These are phyloP conservation scores for Phyllotreta striolata DNA, from an alignment of 2,888 invertebrate species.

Conservation along the genomic window DNA sequence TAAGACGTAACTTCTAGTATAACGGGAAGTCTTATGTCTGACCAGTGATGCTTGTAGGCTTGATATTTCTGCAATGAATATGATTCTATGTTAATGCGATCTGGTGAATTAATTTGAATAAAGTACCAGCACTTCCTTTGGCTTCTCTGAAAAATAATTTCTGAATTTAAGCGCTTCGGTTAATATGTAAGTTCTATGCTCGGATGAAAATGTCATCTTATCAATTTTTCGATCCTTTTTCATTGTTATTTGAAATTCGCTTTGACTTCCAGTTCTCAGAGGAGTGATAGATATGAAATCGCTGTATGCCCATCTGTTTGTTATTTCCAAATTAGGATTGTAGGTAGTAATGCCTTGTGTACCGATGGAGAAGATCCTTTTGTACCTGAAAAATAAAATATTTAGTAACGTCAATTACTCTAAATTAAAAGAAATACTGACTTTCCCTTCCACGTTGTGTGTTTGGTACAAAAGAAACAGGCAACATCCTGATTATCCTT, in stretches of 20 bases:
- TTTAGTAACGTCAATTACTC: conserved; percentile 2
- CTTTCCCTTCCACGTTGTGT: conserved; percentile 99
- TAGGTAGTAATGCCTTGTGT: conserved; percentile 96
- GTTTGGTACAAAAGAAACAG: conserved; percentile 96
- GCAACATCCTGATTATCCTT: conserved; percentile 96
- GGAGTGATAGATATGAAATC: conserved; percentile 55
- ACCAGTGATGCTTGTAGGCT: conserved; percentile 97
- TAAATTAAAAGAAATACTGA: conserved; percentile 61
- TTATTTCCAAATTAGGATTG: conserved; percentile 91
- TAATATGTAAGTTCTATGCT: conserved; percentile 90
- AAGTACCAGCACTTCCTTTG: conserved; percentile 75
- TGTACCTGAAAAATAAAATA: conserved; percentile 73
- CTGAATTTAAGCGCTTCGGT: conserved; percentile 88
- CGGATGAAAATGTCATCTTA: conserved; percentile 95
- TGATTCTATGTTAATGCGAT: not conserved
- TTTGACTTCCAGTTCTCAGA: conserved; percentile 63
- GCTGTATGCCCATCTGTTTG: conserved; percentile 86
- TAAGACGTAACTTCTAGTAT: conserved; percentile 92
- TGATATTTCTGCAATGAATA: conserved; percentile 66
- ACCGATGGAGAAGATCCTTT: conserved; percentile 96
- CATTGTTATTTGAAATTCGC: conserved; percentile 83
- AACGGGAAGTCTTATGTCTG: conserved; percentile 87
- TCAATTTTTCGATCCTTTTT: conserved; percentile 91
- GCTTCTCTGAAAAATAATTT: conserved; percentile 81
- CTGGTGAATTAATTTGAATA: too few relatives aligned